phyloP scores from a whole-genome alignment of 2,797 vertebrate species.

The Morus bassanus region DNA sequence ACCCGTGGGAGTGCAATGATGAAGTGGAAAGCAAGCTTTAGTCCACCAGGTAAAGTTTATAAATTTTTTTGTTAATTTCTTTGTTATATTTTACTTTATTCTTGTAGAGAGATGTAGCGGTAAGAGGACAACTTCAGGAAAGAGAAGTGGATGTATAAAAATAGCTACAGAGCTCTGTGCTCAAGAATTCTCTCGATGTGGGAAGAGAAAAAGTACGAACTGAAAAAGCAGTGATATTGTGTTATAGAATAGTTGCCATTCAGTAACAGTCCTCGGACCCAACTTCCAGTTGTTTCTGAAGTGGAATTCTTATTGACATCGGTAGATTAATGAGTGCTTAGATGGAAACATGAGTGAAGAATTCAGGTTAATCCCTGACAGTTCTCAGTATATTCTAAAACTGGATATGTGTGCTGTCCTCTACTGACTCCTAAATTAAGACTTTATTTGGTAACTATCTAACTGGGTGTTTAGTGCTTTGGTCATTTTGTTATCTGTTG shows the following conservation, averaged over 20 bases:
- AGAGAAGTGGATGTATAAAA: background rate
- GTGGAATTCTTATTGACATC: background rate
- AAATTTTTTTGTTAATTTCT: background rate
- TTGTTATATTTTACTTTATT: background rate
- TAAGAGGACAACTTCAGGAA: background rate
- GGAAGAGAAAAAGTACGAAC: background rate
- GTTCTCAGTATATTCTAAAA: background rate
- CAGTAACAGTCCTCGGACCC: background rate
- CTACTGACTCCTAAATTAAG: background rate
- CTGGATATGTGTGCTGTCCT: background rate
- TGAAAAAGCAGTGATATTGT: background rate
- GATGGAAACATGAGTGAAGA: background rate
- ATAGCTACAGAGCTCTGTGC: background rate
- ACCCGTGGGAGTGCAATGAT: constrained; percentile 81
- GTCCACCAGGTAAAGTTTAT: constrained; percentile 81
- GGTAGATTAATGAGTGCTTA: background rate
- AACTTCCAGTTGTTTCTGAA: background rate
- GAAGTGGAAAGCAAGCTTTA: constrained; percentile 89
- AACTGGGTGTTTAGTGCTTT: background rate
- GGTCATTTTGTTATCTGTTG: background rate
- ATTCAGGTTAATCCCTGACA: background rate
- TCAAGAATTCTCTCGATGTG: background rate
- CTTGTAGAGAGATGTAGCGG: background rate
- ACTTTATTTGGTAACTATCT: background rate
- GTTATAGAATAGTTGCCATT: background rate